A percentile compares a stretch with the other conserved stretches of the same genome.
phyloP scores from a whole-genome alignment of 2,113 vertebrate species.

The Lichenostomus cassidix region DNA sequence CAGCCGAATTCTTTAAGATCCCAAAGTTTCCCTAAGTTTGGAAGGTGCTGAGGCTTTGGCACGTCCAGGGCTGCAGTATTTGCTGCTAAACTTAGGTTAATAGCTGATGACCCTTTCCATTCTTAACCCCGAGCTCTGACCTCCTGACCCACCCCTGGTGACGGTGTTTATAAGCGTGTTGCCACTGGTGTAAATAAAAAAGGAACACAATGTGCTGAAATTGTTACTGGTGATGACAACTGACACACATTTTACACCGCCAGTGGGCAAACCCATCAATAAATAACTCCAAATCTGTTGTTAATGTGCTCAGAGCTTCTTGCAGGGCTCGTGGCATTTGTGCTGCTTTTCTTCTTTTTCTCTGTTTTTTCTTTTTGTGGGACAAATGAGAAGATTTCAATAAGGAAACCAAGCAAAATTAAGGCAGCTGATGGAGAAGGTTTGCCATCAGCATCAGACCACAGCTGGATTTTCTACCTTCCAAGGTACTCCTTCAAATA shows the following conservation, averaged over 20 bases:
- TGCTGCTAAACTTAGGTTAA: slow-evolving; percentile 76
- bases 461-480: background rate
- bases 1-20: background rate
- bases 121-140: slow-evolving; percentile 73
- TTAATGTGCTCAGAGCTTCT: slow-evolving; percentile 41
- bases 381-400: background rate
- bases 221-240: slow-evolving; percentile 79
- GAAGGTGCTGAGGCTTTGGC: background rate
- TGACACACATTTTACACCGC: slow-evolving; percentile 70
- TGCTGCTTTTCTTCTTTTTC: background rate
- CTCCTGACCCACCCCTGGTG: slow-evolving; percentile 72
- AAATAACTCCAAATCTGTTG: slow-evolving; percentile 70
- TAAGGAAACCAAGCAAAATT: background rate
- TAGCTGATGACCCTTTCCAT: slow-evolving; percentile 72
- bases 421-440: background rate
- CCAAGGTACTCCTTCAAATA: background rate
- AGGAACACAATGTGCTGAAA: slow-evolving; percentile 76
- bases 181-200: slow-evolving; percentile 79
- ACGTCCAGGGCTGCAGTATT: background rate
- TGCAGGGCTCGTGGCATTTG: background rate
- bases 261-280: slow-evolving; percentile 75
- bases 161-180: slow-evolving; percentile 74
- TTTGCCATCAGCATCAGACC: background rate
- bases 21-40: background rate
- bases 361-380: background rate